Evolutionary conservation across 1,140 invertebrate species (phyloP), one percentile per base, ranked within the genome.

Genomic region (Heliconius hewitsoni): DNA sequence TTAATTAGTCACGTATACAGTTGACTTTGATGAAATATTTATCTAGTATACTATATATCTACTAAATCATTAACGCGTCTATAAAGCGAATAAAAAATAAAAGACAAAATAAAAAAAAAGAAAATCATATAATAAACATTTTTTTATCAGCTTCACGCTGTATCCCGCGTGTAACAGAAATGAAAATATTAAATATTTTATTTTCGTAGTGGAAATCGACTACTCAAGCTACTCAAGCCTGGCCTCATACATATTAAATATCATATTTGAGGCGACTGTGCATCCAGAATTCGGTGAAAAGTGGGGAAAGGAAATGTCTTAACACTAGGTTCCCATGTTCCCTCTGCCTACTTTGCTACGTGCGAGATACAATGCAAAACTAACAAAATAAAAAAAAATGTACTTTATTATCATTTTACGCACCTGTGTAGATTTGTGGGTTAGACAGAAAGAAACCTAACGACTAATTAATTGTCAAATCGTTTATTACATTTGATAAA

Each of bases 1-100:
- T 70, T 76, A 76, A 76, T 76, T 71, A 76, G 60, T 76, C 75
- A 76, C 75, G 75, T 76, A 70, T 34, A n/a, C 37, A 76, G 34
- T 66, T 66, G 37, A 76, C 55, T 66, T 76, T 76, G 37, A 76
- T 66, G 23, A 66, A 66, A 66, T 66, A 66, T 27, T 30, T 66
- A 66, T 27, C 23, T 30, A 66, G 27, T 66, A 30, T 27, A 30
- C n/a, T 57, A 23, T 19, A 30, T 23, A 57, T 11, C n/a, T 23
- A 23, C n/a, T 66, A 27, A 30, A 66, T 16, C 11, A 66, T 23
- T 9, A 66, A n/a, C 4, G 23, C n/a, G 23, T 30, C 60, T 66
- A 11, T 5, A 30, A 16, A 66, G 3, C 11, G 0, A 66, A 30
- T 66, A n/a, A 27, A 27, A 66, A 66, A 16, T 4, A 27, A 30